Evolutionary conservation across 1,140 invertebrate species (phyloP), one percentile per base, ranked within the genome.

Genomic region (Bradynema listronoti): DNA sequence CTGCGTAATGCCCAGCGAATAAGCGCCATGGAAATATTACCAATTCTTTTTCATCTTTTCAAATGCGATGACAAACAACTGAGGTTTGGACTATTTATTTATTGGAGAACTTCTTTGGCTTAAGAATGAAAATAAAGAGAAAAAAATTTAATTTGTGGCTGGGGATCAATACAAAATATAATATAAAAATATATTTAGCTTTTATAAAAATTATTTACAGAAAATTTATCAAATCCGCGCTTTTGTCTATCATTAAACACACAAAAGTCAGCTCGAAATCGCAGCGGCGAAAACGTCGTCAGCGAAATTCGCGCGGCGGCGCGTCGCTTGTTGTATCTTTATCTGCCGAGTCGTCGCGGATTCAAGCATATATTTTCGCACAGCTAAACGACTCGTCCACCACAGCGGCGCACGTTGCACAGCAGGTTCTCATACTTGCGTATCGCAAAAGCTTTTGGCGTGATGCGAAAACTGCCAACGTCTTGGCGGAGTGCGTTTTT

Each of bases 401-500:
- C 5, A 63, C 78, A 27, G 61, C 70, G 22, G 73, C 69, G 7
- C 62, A 75, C 11, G 46, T 58, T 34, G 74, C 74, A 34, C 74
- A 78, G 34, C 22, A 75, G 33, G 90, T 97, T 53, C 90, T 97
- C 85, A 87, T 95, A 66, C 90, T 95, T 64, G 80, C 97, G 25
- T 99, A 97, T 79, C 86, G 87, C 51, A 94, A 93, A 80, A 90
- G 91, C 80, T 85, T 96, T 43, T 98, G 94, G 94, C 91, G 91
- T 78, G 91, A 98, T 82, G 82, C 87, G 1, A 97, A 97, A 81
- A 95, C 91, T 29, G 94, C 97, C 0, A 99, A 99, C 80, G 90
- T 94, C 0, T 90, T 99, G 69, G 86, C 89, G 4, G 90, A 46
- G 16, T 89, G 54, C 41, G 92, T 90, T 79, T 94, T 96, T 78